Evolutionary conservation across 2,888 invertebrate genomes (phyloP).

Genomic region (Lamproptera curius): DNA sequence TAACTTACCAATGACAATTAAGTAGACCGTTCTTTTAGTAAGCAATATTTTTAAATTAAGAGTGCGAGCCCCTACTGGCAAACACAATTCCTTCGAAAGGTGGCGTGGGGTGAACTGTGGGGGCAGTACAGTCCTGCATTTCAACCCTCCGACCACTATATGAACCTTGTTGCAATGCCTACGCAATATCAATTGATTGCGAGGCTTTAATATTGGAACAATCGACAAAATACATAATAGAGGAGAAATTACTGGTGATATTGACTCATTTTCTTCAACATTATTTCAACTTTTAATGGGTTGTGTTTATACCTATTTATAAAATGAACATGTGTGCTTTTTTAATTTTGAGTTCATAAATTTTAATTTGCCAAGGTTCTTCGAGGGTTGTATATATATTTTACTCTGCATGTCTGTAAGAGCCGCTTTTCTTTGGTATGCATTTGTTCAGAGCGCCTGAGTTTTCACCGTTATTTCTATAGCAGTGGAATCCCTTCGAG

Average conservation of each 20-base stretch:
- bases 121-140: slow-evolving; percentile 28
- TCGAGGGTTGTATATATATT: slow-evolving; percentile 43
- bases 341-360: slow-evolving; percentile 53
- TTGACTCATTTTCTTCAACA: no score
- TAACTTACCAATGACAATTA: slow-evolving; percentile 56
- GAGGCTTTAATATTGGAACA: slow-evolving; percentile 10
- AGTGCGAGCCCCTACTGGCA: slow-evolving; percentile 51
- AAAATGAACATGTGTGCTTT: no score
- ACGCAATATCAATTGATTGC: not conserved
- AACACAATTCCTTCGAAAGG: slow-evolving; percentile 57
- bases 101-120: slow-evolving; percentile 31
- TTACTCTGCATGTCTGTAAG: slow-evolving; percentile 50
- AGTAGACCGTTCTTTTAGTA: slow-evolving; percentile 55
- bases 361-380: slow-evolving; percentile 47
- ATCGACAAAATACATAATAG: slow-evolving; percentile 22
- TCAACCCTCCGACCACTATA: slow-evolving; percentile 28
- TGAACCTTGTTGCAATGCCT: slow-evolving; percentile 28
- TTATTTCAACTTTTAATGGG: no score
- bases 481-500: slow-evolving; percentile 53
- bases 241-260: no score
- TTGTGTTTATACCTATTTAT: no score
- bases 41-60: slow-evolving; percentile 69
- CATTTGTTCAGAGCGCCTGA: slow-evolving; percentile 44
- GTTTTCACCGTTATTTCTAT: slow-evolving; percentile 59
- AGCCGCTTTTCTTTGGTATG: slow-evolving; percentile 37